Conservation (phyloP, 2,888 invertebrate species). For the Harpalus rubripes region DNA sequence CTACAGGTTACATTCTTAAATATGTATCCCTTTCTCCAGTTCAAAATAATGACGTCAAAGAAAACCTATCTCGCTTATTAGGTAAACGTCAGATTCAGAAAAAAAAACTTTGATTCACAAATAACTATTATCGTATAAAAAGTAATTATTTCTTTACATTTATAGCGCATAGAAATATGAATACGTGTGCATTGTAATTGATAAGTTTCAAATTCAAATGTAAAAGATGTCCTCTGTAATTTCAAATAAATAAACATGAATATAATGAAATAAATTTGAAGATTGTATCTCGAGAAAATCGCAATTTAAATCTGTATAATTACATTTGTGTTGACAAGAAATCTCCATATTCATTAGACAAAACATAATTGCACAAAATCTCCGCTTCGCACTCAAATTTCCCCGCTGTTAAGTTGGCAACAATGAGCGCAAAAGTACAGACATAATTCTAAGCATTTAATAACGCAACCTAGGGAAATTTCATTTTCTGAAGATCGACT, state of each 20-base stretch:
- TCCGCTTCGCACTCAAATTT: slow-evolving; percentile 45
- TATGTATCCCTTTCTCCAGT: too few species aligned
- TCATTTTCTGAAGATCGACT: slow-evolving; percentile 52
- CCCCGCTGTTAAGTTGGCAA: slow-evolving; percentile 56
- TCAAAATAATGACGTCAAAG: too few species aligned
- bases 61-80: too few species aligned
- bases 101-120: too few species aligned
- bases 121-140: too few species aligned
- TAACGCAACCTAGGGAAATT: slow-evolving; percentile 59
- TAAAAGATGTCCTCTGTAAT: slow-evolving; percentile 3
- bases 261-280: slow-evolving; percentile 18
- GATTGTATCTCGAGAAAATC: slow-evolving; percentile 28
- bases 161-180: not conserved
- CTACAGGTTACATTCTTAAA: too few species aligned
- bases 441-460: slow-evolving; percentile 58
- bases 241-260: slow-evolving; percentile 48
- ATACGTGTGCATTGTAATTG: not conserved
- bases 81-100: too few species aligned
- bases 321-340: slow-evolving; percentile 48
- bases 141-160: not conserved
- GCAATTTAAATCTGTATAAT: slow-evolving; percentile 31
- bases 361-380: slow-evolving; percentile 47
- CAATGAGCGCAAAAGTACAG: slow-evolving; percentile 56
- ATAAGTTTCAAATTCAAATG: not conserved
- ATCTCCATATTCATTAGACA: slow-evolving; percentile 53